phyloP scores from a whole-genome alignment of 2,888 invertebrate species.

The Mesorhabditis spiculigera region DNA sequence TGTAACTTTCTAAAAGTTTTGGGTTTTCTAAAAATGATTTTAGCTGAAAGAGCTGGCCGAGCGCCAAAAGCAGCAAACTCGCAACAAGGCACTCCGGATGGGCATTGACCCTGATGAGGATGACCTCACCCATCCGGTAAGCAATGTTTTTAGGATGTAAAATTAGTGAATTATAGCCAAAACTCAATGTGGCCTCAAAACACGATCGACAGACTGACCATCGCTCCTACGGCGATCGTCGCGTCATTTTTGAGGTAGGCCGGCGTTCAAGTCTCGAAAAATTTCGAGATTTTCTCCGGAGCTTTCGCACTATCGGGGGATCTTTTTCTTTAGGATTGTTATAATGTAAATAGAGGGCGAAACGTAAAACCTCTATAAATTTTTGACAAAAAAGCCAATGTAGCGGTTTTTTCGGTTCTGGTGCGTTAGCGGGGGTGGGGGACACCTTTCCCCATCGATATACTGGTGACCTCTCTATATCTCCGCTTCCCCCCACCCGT shows the following conservation, averaged over 20 bases:
- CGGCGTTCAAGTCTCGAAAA: not conserved
- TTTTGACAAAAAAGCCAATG: no score
- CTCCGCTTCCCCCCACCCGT: no score
- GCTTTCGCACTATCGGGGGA: no score
- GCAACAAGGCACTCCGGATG: conserved; percentile 32
- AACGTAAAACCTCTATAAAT: no score
- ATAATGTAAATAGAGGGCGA: no score
- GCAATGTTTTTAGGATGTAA: not conserved
- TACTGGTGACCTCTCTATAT: no score
- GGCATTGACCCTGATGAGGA: conserved; percentile 17
- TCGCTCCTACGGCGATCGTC: conserved; percentile 63
- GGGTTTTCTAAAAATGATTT: conserved; percentile 11
- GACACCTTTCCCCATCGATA: no score
- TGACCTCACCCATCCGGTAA: conserved; percentile 7
- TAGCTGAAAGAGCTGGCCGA: conserved; percentile 50
- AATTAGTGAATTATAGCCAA: conserved; percentile 68
- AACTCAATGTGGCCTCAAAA: conserved; percentile 96
- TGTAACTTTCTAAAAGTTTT: conserved; percentile 15
- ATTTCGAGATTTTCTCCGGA: no score
- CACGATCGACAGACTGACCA: conserved; percentile 95
- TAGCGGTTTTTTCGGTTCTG: no score
- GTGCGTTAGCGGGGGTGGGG: no score
- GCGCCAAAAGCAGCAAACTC: conserved; percentile 39
- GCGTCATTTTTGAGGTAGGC: conserved; percentile 17
- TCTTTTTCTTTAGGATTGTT: no score